These are phyloP conservation scores for Pyrgilauda ruficollis DNA, from an alignment of 2,113 vertebrate genomes.

Conservation along the genomic window DNA sequence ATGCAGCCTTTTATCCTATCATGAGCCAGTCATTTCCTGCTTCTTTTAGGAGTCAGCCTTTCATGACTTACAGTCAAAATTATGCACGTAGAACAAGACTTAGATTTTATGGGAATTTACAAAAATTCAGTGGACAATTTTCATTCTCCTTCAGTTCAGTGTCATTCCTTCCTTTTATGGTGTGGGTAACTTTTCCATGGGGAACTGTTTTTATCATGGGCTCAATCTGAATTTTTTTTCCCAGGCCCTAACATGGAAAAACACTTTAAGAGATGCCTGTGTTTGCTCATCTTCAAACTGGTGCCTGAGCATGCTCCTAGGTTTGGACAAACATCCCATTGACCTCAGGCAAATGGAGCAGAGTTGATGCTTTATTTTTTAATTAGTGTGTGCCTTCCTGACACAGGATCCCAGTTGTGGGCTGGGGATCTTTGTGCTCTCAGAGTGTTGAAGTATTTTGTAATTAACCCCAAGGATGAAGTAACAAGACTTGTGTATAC, in stretches of 20 bases:
- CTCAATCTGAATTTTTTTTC: background rate
- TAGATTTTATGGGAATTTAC: conserved; percentile 11
- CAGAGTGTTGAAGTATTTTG: background rate
- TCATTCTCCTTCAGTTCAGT: background rate
- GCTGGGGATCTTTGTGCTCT: background rate
- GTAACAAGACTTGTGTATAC: background rate
- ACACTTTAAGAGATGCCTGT: background rate
- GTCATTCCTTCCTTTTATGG: conserved; percentile 43
- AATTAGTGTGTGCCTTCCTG: background rate
- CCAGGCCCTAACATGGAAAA: conserved; percentile 14
- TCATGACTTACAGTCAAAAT: background rate
- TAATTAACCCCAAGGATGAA: background rate
- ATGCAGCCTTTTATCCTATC: background rate
- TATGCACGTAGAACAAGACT: background rate
- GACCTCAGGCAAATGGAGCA: background rate
- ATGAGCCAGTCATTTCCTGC: background rate
- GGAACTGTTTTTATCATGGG: background rate
- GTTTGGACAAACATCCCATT: background rate
- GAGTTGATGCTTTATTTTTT: background rate
- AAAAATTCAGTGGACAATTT: background rate
- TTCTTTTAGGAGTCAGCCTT: conserved; percentile 14
- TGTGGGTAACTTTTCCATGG: background rate
- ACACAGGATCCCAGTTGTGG: background rate
- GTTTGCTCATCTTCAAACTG: conserved; percentile 21
- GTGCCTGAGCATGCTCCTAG: background rate